Percentiles rank a stretch among this genome's conserved stretches.
These are phyloP conservation scores for Chorisops tibialis DNA, from an alignment of 2,888 invertebrate genomes.

Conservation along the genomic window DNA sequence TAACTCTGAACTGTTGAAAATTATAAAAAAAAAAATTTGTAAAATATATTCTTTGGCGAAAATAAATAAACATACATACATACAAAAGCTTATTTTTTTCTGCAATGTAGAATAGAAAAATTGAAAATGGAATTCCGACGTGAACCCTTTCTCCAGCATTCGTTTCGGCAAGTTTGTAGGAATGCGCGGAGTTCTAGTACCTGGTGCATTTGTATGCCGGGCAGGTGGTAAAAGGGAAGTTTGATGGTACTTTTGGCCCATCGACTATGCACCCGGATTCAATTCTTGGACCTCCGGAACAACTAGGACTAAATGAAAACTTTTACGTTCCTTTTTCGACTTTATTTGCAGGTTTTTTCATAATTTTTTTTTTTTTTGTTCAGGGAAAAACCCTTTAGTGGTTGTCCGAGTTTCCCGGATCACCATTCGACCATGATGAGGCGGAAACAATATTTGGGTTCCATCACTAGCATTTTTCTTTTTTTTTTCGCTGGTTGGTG, in stretches of 20 bases:
- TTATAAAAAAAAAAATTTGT: too few relatives aligned
- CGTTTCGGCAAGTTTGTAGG: too few relatives aligned
- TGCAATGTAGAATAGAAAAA: constrained; percentile 1
- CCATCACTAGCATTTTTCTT: neutral
- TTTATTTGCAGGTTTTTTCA: neutral
- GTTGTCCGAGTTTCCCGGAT: constrained; percentile 3
- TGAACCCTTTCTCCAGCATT: constrained; percentile 4
- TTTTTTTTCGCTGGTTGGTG: neutral
- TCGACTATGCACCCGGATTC: neutral
- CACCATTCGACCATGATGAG: constrained; percentile 9
- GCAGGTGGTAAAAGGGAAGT: too few relatives aligned
- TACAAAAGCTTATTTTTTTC: neutral
- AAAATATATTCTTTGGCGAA: too few relatives aligned
- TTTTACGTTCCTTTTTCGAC: neutral
- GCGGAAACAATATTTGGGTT: constrained; percentile 4
- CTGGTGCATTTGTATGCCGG: too few relatives aligned
- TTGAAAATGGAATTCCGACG: constrained; percentile 9
- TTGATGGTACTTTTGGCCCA: too few relatives aligned
- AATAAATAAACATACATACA: too few relatives aligned
- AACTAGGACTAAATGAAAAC: constrained; percentile 17
- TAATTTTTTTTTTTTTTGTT: too few relatives aligned
- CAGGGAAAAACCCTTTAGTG: too few relatives aligned
- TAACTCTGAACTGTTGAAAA: too few relatives aligned
- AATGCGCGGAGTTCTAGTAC: too few relatives aligned
- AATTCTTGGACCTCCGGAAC: constrained; percentile 9